These are phyloP conservation scores for Drosophila athabasca DNA, from an alignment of 1,140 invertebrate species.

Conservation along the genomic window DNA sequence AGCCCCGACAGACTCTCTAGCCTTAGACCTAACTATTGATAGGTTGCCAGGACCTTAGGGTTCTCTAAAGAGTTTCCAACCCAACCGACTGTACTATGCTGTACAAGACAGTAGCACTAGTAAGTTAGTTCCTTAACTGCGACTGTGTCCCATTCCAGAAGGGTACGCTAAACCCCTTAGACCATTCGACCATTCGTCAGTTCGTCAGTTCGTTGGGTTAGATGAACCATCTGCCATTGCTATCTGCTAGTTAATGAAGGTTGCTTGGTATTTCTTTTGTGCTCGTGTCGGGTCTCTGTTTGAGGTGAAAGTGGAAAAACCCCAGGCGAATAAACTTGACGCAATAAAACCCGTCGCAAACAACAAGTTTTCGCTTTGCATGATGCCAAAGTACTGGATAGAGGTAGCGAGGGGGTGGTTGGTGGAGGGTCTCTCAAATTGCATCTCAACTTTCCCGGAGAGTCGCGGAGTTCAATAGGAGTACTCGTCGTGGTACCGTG, in stretches of 20 bases:
- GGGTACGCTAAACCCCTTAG: background rate
- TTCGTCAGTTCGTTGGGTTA: slow-evolving; percentile 11
- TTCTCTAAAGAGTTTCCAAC: background rate
- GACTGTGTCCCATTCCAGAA: too few species aligned
- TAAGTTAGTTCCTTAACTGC: too few species aligned
- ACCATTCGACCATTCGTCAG: slow-evolving; percentile 8
- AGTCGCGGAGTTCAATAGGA: slow-evolving; percentile 32
- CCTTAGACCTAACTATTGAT: too few species aligned
- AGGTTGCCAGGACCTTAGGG: too few species aligned
- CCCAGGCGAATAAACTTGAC: slow-evolving; percentile 66
- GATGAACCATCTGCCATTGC: slow-evolving; percentile 1
- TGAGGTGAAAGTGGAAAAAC: slow-evolving; percentile 72
- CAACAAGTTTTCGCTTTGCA: slow-evolving; percentile 58
- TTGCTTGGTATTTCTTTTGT: slow-evolving; percentile 35
- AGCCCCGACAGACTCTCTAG: too few species aligned
- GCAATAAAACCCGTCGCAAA: slow-evolving; percentile 60
- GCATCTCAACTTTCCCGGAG: slow-evolving; percentile 55
- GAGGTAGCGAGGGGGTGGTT: too few species aligned
- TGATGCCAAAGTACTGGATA: background rate
- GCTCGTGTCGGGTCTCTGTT: slow-evolving; percentile 4
- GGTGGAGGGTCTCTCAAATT: slow-evolving; percentile 21
- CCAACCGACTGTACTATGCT: too few species aligned
- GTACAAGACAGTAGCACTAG: too few species aligned
- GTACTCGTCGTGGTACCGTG: too few species aligned
- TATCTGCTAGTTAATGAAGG: slow-evolving; percentile 7